These are phyloP conservation scores for Spinibarbus caldwelli DNA, from an alignment of 2,797 vertebrate genomes.

Conservation along the genomic window DNA sequence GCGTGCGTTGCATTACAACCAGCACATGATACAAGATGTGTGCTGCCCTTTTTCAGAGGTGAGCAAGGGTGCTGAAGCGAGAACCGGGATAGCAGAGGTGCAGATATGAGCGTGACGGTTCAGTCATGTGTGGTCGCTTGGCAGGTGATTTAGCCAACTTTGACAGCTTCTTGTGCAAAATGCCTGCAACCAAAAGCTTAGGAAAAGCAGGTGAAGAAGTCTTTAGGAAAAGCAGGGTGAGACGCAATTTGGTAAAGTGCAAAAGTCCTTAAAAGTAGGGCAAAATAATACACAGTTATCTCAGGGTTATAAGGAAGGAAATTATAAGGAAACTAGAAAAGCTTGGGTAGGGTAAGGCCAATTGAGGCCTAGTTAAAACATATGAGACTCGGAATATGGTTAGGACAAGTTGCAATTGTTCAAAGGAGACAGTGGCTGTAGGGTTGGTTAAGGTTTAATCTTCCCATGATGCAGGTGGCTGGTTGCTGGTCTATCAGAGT, in stretches of 20 bases:
- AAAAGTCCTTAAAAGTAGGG: background rate
- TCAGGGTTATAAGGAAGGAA: background rate
- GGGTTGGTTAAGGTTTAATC: background rate
- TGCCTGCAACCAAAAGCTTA: conserved; percentile 1
- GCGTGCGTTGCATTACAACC: background rate
- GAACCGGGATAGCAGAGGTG: background rate
- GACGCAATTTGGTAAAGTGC: background rate
- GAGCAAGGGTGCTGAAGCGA: conserved; percentile 12
- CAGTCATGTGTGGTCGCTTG: background rate
- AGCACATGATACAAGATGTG: conserved; percentile 2
- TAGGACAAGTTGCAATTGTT: background rate
- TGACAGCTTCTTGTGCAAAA: background rate
- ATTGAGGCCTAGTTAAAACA: background rate
- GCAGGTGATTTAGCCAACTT: background rate
- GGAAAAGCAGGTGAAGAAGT: background rate
- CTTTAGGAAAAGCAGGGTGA: background rate
- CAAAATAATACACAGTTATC: background rate
- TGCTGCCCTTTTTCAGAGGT: background rate
- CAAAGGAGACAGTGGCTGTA: background rate
- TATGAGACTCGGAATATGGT: background rate
- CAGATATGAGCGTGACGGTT: background rate
- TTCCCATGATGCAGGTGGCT: background rate
- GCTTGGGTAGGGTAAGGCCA: background rate
- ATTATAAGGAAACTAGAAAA: background rate
- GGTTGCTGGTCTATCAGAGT: background rate